Conservation (phyloP, 2,888 invertebrate species). For the Lepidochrysops patricia region DNA sequence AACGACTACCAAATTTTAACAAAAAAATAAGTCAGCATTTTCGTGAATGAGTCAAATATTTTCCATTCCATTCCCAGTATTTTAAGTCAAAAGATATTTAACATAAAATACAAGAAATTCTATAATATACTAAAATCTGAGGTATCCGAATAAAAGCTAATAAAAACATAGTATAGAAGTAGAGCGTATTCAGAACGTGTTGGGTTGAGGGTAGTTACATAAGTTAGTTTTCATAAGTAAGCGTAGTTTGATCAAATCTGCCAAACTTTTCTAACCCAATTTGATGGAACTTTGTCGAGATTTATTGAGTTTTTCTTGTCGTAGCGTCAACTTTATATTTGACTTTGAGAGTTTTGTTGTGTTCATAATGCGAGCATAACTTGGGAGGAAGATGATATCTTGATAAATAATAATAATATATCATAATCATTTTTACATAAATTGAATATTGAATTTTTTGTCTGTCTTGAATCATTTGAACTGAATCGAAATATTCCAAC, state of each 20-base stretch:
- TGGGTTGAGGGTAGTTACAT: neutral
- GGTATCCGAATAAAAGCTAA: neutral
- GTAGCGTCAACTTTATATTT: conserved; percentile 21
- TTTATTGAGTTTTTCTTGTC: conserved; percentile 25
- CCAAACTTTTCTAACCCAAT: conserved; percentile 19
- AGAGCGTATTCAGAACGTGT: neutral
- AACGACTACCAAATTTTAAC: too few relatives aligned
- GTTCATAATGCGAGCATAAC: neutral
- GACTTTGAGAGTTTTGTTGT: conserved; percentile 18
- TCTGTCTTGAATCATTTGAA: too few relatives aligned
- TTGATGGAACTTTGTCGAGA: conserved; percentile 21
- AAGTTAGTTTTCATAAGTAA: conserved; percentile 12
- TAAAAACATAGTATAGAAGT: neutral
- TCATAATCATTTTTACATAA: neutral
- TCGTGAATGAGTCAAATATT: too few relatives aligned
- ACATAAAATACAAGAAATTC: too few relatives aligned
- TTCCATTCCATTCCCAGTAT: too few relatives aligned
- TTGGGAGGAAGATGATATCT: neutral
- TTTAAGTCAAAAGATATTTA: too few relatives aligned
- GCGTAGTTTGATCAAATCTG: conserved; percentile 9
- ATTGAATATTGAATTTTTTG: too few relatives aligned
- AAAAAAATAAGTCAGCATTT: too few relatives aligned
- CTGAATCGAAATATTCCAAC: too few relatives aligned
- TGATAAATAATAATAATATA: neutral
- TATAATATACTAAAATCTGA: neutral